Percentiles rank a stretch among this genome's conserved stretches.
Evolutionary conservation across 2,797 vertebrate genomes (phyloP).

Genomic region (Phrynocephalus guinanensis): DNA sequence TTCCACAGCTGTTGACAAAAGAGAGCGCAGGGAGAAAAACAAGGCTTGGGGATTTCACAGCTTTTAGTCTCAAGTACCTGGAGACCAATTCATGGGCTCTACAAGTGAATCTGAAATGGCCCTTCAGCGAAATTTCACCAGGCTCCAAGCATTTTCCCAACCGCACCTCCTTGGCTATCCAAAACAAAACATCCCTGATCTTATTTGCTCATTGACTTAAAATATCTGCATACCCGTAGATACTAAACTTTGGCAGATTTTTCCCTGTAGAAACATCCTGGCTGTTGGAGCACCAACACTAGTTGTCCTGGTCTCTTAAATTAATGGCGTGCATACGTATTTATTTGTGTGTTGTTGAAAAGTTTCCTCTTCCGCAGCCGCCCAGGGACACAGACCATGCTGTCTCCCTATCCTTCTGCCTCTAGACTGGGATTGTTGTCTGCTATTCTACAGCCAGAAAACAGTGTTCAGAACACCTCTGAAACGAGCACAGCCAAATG

Average conservation of each 20-base stretch:
- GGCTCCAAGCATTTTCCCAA: background rate
- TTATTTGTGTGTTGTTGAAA: background rate
- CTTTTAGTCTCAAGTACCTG: conserved; percentile 29
- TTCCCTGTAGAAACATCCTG: background rate
- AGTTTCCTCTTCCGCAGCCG: background rate
- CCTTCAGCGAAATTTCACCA: conserved; percentile 9
- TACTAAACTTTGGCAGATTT: background rate
- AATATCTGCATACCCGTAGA: background rate
- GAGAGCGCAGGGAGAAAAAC: background rate
- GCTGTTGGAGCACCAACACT: no score
- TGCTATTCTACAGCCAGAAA: background rate
- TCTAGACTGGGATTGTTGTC: background rate
- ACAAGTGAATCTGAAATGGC: background rate
- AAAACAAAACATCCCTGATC: background rate
- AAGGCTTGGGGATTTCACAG: conserved; percentile 18
- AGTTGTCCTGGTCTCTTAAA: background rate
- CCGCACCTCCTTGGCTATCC: background rate
- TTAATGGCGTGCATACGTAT: background rate
- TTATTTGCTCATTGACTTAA: background rate
- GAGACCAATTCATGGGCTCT: background rate
- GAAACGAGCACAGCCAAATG: no score
- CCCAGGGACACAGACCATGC: no score
- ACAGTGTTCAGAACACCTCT: background rate
- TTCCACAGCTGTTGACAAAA: conserved; percentile 58
- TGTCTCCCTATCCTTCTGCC: no score